Conservation (phyloP, 2,888 invertebrate genomes). For the Selenia dentaria region DNA sequence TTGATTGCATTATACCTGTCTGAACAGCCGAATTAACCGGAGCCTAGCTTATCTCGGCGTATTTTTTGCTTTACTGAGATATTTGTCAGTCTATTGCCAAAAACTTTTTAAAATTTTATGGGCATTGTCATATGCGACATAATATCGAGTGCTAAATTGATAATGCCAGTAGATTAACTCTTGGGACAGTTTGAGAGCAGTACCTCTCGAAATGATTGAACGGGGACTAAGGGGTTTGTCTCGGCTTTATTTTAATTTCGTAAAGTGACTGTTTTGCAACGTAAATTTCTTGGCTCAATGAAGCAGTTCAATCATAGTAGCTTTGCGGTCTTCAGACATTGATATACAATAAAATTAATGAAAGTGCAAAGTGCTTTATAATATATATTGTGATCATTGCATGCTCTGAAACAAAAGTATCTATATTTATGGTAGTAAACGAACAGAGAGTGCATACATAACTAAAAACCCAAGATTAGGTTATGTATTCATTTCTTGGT, state of each 20-base stretch:
- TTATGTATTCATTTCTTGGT: slow-evolving; percentile 26
- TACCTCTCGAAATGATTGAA: slow-evolving; percentile 80
- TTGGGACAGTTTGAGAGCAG: slow-evolving; percentile 68
- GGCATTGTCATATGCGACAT: slow-evolving; percentile 33
- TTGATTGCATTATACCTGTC: slow-evolving; percentile 30
- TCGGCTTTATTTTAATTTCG: slow-evolving; percentile 80
- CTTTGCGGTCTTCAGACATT: slow-evolving; percentile 50
- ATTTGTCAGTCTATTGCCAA: neutral
- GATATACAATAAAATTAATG: slow-evolving; percentile 42
- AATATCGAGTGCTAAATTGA: slow-evolving; percentile 51
- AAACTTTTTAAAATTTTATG: neutral
- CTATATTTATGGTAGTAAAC: slow-evolving; percentile 22
- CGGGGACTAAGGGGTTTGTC: slow-evolving; percentile 77
- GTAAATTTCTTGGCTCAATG: slow-evolving; percentile 64
- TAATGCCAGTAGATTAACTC: slow-evolving; percentile 61
- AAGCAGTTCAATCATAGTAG: slow-evolving; percentile 53
- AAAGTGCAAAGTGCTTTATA: slow-evolving; percentile 38
- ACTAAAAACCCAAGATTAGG: slow-evolving; percentile 51
- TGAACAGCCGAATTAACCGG: slow-evolving; percentile 22
- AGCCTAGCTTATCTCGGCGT: slow-evolving; percentile 12
- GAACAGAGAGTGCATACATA: slow-evolving; percentile 31
- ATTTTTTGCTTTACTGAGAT: slow-evolving; percentile 14
- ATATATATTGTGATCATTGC: slow-evolving; percentile 42
- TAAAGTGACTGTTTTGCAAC: slow-evolving; percentile 80
- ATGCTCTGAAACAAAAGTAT: slow-evolving; percentile 42